A percentile compares a stretch with the other conserved stretches of the same genome.
Evolutionary conservation across 2,113 vertebrate genomes (phyloP).

Genomic region (Eulemur rufifrons): DNA sequence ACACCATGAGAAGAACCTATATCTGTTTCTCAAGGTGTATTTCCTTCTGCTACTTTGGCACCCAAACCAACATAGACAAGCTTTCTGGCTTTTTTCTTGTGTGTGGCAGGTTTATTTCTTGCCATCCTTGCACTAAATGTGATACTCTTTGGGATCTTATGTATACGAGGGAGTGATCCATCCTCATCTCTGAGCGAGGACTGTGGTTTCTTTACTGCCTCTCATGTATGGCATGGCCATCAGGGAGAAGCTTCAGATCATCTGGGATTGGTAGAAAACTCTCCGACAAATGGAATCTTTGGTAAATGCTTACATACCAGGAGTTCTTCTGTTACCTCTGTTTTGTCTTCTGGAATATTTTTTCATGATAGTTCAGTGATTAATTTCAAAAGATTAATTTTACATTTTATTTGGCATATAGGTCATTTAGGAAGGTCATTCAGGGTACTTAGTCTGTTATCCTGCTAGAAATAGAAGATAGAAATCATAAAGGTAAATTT

Average conservation of each 20-base stretch:
- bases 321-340: not conserved
- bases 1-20: not conserved
- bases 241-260: not conserved
- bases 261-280: not conserved
- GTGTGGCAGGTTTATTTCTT: not conserved
- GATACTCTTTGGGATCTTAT: not conserved
- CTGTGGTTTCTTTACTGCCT: not conserved
- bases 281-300: not conserved
- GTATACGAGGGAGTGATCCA: not conserved
- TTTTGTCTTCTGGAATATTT: not conserved
- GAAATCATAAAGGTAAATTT: not conserved
- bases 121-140: not conserved
- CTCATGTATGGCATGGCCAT: not conserved
- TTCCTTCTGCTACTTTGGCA: not conserved
- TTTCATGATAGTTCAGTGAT: not conserved
- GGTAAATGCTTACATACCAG: not conserved
- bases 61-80: not conserved
- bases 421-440: not conserved
- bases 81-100: not conserved
- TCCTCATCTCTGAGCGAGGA: not conserved
- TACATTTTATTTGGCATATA: not conserved
- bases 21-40: not conserved
- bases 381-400: conserved; percentile 20
- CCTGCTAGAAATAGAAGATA: not conserved
- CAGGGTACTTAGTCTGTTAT: not conserved